Conservation (phyloP, 2,888 invertebrate species). For the Blastobasis adustella region DNA sequence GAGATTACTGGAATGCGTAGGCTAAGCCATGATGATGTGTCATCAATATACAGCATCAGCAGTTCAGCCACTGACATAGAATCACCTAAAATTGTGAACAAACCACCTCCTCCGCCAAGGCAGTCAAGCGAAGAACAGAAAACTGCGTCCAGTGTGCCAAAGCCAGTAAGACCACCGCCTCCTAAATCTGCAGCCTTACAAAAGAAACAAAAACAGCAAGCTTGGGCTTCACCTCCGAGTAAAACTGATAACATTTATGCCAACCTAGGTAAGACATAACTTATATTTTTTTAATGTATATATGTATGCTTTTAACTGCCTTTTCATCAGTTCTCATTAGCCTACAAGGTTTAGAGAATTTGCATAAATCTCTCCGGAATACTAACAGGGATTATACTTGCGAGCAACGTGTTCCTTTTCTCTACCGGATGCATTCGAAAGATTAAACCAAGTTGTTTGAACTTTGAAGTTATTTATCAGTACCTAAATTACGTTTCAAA, state of each 20-base stretch:
- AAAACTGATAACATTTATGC: slow-evolving; percentile 82
- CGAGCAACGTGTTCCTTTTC: too few species aligned
- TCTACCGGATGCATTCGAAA: too few species aligned
- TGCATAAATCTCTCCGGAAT: too few species aligned
- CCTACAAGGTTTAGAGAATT: too few species aligned
- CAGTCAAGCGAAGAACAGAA: slow-evolving; percentile 64
- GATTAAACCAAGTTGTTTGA: too few species aligned
- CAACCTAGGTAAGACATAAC: slow-evolving; percentile 77
- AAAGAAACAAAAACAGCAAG: slow-evolving; percentile 75
- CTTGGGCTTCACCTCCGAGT: slow-evolving; percentile 51
- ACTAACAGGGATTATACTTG: too few species aligned
- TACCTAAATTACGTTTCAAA: too few species aligned
- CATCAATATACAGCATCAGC: slow-evolving; percentile 65
- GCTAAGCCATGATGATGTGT: slow-evolving; percentile 70
- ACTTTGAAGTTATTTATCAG: too few species aligned
- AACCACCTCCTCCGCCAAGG: slow-evolving; percentile 88
- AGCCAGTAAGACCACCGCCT: slow-evolving; percentile 83
- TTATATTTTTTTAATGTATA: too few species aligned
- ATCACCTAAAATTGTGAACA: slow-evolving; percentile 59
- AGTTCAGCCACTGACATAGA: slow-evolving; percentile 55
- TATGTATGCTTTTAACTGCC: too few species aligned
- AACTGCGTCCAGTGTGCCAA: slow-evolving; percentile 67
- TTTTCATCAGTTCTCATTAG: too few species aligned
- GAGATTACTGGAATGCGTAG: slow-evolving; percentile 55
- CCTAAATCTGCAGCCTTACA: slow-evolving; percentile 80